A percentile compares a stretch with the other conserved stretches of the same genome.
These are phyloP conservation scores for Rhyzopertha dominica DNA, from an alignment of 1,140 invertebrate genomes.

Conservation along the genomic window DNA sequence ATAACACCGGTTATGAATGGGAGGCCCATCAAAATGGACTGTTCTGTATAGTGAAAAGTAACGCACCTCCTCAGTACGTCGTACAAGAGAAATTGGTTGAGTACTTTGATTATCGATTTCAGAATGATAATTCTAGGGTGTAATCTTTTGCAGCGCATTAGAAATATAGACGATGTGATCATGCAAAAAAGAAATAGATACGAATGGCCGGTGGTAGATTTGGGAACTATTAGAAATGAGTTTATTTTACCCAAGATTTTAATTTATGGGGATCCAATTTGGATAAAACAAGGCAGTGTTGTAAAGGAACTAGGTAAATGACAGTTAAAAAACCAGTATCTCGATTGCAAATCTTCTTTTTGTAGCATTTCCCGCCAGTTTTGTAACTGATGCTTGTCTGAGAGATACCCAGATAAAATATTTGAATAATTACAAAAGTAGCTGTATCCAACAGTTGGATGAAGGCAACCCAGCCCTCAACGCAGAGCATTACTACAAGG, in stretches of 20 bases:
- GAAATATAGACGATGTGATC: no score
- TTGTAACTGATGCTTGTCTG: conserved; percentile 44
- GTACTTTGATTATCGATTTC: no score
- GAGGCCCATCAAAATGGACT: conserved; percentile 46
- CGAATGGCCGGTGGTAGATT: no score
- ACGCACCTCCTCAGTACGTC: conserved; percentile 47
- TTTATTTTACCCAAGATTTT: no score
- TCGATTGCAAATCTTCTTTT: conserved; percentile 19
- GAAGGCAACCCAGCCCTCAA: conserved; percentile 44
- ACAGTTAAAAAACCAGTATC: conserved; percentile 12
- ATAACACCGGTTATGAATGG: conserved; percentile 46
- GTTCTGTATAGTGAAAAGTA: conserved; percentile 57
- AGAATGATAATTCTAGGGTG: no score
- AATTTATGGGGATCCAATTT: no score
- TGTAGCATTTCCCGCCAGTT: conserved; percentile 46
- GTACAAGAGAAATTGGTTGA: no score
- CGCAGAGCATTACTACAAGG: conserved; percentile 31
- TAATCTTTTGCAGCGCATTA: no score
- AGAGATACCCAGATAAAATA: conserved; percentile 45
- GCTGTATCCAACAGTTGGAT: conserved; percentile 46
- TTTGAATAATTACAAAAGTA: conserved; percentile 45
- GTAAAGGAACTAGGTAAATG: conserved; percentile 33
- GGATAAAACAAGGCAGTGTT: no score
- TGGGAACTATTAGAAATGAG: no score
- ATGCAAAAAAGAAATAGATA: no score